Conservation (phyloP, 2,888 invertebrate genomes). For the Cheilosia pagana region DNA sequence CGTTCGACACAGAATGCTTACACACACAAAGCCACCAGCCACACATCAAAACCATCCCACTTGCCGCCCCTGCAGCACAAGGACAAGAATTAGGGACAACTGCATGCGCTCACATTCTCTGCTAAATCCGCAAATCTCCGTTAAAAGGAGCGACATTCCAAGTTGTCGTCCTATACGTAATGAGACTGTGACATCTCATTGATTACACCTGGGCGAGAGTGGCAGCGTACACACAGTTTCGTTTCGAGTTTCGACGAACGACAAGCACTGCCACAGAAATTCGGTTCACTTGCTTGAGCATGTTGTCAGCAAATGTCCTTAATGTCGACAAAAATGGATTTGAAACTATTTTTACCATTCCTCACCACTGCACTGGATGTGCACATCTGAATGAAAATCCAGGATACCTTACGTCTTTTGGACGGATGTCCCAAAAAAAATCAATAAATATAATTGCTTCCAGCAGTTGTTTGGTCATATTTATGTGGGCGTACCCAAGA, state of each 20-base stretch:
- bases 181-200: conserved; percentile 71
- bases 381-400: too few species aligned
- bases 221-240: too few species aligned
- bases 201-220: conserved; percentile 60
- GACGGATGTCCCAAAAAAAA: neutral
- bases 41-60: conserved; percentile 45
- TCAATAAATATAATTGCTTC: conserved; percentile 46
- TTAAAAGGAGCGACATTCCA: conserved; percentile 48
- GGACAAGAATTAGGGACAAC: conserved; percentile 62
- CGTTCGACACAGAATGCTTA: conserved; percentile 32
- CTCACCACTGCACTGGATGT: neutral
- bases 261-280: conserved; percentile 37
- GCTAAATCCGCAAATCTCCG: conserved; percentile 59
- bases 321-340: conserved; percentile 52
- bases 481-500: neutral
- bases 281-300: conserved; percentile 23
- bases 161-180: conserved; percentile 58
- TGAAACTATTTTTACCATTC: conserved; percentile 18
- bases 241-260: neutral
- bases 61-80: conserved; percentile 44
- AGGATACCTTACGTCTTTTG: conserved; percentile 21
- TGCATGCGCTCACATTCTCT: conserved; percentile 58
- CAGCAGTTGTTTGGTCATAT: neutral
- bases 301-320: conserved; percentile 55
- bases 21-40: neutral